These are phyloP conservation scores for Leptopilina syphax DNA, from an alignment of 2,888 invertebrate species.

Conservation along the genomic window DNA sequence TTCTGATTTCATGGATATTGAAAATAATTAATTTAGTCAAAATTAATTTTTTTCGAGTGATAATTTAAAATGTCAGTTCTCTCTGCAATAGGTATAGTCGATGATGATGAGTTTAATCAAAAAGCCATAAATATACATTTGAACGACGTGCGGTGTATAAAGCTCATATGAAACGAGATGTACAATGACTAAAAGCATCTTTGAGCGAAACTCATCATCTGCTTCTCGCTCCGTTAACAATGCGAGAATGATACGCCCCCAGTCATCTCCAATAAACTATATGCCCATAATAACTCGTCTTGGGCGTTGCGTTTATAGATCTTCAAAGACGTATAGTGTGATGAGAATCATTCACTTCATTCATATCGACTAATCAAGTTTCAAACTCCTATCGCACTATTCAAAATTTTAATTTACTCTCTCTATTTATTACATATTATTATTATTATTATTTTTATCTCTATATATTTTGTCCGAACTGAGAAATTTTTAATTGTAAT, in stretches of 20 bases:
- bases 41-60: neutral
- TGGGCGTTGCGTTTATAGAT: slow-evolving; percentile 23
- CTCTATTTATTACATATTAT: neutral
- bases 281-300: slow-evolving; percentile 8
- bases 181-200: slow-evolving; percentile 63
- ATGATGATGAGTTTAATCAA: slow-evolving; percentile 17
- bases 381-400: neutral
- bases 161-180: slow-evolving; percentile 10
- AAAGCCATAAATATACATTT: neutral
- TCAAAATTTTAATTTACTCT: slow-evolving; percentile 29
- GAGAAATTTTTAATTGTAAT: too few relatives aligned
- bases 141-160: neutral
- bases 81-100: neutral
- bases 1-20: too few relatives aligned
- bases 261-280: slow-evolving; percentile 44
- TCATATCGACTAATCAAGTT: slow-evolving; percentile 25
- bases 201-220: slow-evolving; percentile 68
- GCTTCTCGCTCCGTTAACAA: slow-evolving; percentile 67
- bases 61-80: slow-evolving; percentile 1
- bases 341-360: slow-evolving; percentile 9
- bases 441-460: too few relatives aligned
- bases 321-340: neutral
- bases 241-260: slow-evolving; percentile 68
- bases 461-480: too few relatives aligned
- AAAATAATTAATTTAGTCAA: neutral